Conservation (phyloP, 1,140 invertebrate species). For the Atta texana region DNA sequence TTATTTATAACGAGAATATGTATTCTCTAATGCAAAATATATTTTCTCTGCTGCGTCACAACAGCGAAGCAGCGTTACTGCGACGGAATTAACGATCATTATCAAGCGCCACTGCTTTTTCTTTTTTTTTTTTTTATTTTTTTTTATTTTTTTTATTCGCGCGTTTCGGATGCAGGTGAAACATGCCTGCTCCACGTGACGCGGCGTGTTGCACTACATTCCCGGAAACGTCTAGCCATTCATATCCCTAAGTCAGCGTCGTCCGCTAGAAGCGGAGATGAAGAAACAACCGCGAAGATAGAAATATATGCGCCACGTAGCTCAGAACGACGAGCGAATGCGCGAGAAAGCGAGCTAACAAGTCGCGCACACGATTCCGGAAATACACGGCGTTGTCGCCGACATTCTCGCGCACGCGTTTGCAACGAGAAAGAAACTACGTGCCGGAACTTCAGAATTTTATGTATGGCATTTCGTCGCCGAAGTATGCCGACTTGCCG, state of each 20-base stretch:
- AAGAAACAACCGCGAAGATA: slow-evolving; percentile 61
- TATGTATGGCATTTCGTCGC: slow-evolving; percentile 81
- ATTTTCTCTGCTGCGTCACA: not conserved
- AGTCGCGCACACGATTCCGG: slow-evolving; percentile 66
- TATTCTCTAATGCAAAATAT: slow-evolving; percentile 24
- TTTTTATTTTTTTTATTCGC: not conserved
- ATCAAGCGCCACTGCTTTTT: not conserved
- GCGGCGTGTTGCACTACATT: not conserved
- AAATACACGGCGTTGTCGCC: slow-evolving; percentile 48
- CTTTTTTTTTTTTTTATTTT: not conserved
- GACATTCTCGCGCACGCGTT: slow-evolving; percentile 48
- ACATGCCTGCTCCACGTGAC: not conserved
- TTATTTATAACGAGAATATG: slow-evolving; percentile 44
- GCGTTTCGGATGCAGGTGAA: not conserved
- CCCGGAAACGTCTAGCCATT: slow-evolving; percentile 31
- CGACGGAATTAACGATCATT: slow-evolving; percentile 19
- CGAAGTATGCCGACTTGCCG: slow-evolving; percentile 78
- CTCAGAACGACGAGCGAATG: not conserved
- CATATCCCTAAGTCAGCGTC: slow-evolving; percentile 43
- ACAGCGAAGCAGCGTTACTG: not conserved
- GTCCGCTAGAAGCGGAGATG: slow-evolving; percentile 32
- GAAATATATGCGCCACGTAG: slow-evolving; percentile 50
- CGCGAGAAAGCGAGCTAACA: slow-evolving; percentile 52
- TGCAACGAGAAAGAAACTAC: slow-evolving; percentile 72
- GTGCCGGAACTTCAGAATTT: slow-evolving; percentile 81